phyloP scores from a whole-genome alignment of 1,140 invertebrate species.

The Drosophila sp. region DNA sequence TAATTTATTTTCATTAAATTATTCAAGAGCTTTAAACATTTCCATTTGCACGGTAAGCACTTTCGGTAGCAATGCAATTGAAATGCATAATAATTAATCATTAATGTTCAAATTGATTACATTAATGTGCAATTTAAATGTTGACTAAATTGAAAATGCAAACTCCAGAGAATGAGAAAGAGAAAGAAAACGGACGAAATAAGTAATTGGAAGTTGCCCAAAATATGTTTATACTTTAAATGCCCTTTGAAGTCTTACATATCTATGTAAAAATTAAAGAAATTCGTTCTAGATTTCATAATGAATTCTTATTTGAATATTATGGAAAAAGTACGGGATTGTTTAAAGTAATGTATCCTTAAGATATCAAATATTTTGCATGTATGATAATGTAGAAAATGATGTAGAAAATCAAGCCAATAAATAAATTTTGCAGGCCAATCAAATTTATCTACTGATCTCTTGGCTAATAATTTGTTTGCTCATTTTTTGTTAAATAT shows the following conservation, averaged over 20 bases:
- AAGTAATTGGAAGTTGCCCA: neutral
- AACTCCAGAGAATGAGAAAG: constrained; percentile 9
- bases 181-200: neutral
- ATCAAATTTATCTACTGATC: too few species aligned
- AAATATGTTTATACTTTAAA: neutral
- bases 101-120: constrained; percentile 62
- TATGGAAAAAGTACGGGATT: too few species aligned
- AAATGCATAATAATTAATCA: constrained; percentile 66
- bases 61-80: constrained; percentile 39
- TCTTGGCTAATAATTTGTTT: neutral
- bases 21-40: constrained; percentile 48
- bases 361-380: too few species aligned
- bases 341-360: too few species aligned
- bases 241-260: neutral
- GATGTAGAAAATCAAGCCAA: too few species aligned
- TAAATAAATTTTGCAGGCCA: too few species aligned
- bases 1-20: constrained; percentile 64
- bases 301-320: too few species aligned
- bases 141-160: constrained; percentile 15
- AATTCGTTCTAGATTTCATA: too few species aligned
- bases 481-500: neutral
- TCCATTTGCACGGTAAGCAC: constrained; percentile 13
- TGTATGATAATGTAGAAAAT: too few species aligned
- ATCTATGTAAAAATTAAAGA: too few species aligned
- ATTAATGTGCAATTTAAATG: constrained; percentile 52